Evolutionary conservation across 2,888 invertebrate species (phyloP).

Genomic region (Orthonychiurus folsomi): DNA sequence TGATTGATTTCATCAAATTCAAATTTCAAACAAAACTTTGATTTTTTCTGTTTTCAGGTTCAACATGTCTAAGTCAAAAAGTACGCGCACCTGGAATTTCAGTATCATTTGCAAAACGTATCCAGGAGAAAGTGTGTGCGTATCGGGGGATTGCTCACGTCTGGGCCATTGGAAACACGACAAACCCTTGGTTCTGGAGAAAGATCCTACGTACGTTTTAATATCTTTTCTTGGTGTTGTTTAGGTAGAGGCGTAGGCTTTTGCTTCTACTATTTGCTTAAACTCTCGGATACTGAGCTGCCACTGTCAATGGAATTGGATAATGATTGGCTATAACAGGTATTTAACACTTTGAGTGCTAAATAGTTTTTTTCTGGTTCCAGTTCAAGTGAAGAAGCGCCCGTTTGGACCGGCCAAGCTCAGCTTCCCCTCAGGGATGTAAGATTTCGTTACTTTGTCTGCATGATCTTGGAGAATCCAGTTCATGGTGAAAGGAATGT

Average conservation of each 20-base stretch:
- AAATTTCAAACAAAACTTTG: not conserved
- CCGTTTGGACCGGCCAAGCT: conserved; percentile 56
- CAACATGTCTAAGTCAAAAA: not conserved
- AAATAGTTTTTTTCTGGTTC: conserved; percentile 1
- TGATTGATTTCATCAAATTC: not conserved
- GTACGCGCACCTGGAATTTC: conserved; percentile 49
- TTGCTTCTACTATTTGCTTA: not conserved
- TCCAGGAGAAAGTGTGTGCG: conserved; percentile 57
- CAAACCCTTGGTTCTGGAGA: conserved; percentile 51
- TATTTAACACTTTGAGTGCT: not conserved
- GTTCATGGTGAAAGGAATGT: conserved; percentile 46
- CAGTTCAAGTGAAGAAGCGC: not conserved
- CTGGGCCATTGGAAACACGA: conserved; percentile 64
- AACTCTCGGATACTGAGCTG: not conserved
- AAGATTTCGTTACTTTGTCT: conserved; percentile 60
- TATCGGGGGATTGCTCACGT: conserved; percentile 59
- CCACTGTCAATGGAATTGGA: not conserved
- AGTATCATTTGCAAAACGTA: conserved; percentile 50
- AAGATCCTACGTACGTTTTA: conserved; percentile 29
- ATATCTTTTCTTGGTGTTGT: conserved; percentile 5
- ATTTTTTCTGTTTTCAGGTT: not conserved
- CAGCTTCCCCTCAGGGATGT: conserved; percentile 59
- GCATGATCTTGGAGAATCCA: conserved; percentile 56
- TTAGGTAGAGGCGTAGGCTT: conserved; percentile 7
- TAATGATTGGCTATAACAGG: not conserved